Evolutionary conservation across 2,888 invertebrate species (phyloP), one percentile per base, ranked within the genome.

Genomic region (Thecophora atra): DNA sequence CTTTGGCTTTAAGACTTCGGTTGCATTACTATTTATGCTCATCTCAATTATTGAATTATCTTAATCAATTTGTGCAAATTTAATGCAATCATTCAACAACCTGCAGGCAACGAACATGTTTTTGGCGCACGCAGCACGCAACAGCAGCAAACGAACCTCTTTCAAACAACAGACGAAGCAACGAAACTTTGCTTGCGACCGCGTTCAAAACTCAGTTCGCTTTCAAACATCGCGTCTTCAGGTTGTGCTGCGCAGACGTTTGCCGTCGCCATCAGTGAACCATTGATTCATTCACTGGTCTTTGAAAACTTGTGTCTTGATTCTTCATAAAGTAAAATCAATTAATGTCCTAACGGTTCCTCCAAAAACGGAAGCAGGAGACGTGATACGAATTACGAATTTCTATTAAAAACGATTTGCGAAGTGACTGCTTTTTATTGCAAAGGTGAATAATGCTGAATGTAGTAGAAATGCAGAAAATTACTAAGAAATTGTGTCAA

Each of bases 331-430:
- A 60, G 60, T 47, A 19, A 47, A 47, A 60, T 24, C 13, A 15
- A 28, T 15, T n/a, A 28, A 62, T 37, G 17, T 44, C n/a, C n/a
- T 69, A 69, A 42, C 69, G 69, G 69, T 13, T 60, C 51, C 15
- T 62, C 69, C 69, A 26, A 26, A 51, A 51, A 58, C 44, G 69
- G 69, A 24, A 42, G 26, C 44, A 64, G 26, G 2, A 47, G 47
- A 67, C 54, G 67, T 54, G 54, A 11, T 21, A 47, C n/a, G 67
- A 30, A 52, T 67, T 21, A 47, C n/a, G 67, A 30, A 52, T 67
- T 37, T 54, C 19, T 56, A 11, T 1, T 8, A 21, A 24, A 56
- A 56, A 56, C 26, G 21, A 24, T n/a, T n/a, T n/a, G n/a, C 24
- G 19, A 8, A 56, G 17, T n/a, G 56, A 15, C 17, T 52, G 21